phyloP scores from a whole-genome alignment of 2,113 vertebrate species.

The Rynchops niger region DNA sequence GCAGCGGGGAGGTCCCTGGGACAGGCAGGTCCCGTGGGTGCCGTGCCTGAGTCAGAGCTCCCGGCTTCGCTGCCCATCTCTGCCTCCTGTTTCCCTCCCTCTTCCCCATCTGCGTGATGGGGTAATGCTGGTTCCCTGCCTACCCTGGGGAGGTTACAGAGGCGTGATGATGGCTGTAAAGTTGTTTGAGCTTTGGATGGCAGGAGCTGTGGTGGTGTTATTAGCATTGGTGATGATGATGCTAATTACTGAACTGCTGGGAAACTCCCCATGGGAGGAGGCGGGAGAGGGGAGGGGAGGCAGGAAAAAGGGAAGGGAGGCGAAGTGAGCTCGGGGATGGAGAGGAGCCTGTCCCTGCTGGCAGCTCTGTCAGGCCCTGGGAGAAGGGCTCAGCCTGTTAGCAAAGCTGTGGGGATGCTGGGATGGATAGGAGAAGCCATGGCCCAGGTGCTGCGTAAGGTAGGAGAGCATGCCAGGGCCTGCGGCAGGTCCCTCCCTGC shows the following conservation, averaged over 20 bases:
- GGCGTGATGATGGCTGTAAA: constrained; percentile 23
- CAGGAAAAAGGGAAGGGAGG: background rate
- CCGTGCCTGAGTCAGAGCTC: background rate
- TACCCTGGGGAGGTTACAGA: constrained; percentile 17
- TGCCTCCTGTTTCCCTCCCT: background rate
- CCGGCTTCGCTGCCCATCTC: background rate
- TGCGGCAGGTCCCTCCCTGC: rapidly evolving
- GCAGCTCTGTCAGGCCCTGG: background rate
- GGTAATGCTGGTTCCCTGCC: background rate
- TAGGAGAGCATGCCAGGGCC: background rate
- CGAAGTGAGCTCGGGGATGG: background rate
- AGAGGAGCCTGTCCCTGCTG: constrained; percentile 15
- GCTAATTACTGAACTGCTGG: constrained; percentile 58
- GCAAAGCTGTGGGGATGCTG: constrained; percentile 19
- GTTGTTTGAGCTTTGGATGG: constrained; percentile 23
- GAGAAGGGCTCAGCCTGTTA: background rate
- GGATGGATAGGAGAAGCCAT: constrained; percentile 36
- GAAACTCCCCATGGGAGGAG: constrained; percentile 64
- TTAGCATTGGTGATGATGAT: constrained; percentile 37
- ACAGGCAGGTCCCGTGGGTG: background rate
- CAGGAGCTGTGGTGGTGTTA: constrained; percentile 44
- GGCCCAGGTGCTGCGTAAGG: constrained; percentile 40
- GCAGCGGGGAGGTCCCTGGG: background rate
- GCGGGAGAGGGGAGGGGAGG: background rate
- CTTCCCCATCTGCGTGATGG: background rate